A percentile compares a stretch with the other conserved stretches of the same genome.
These are phyloP conservation scores for Uropetala carovei DNA, from an alignment of 2,888 invertebrate genomes.

Conservation along the genomic window DNA sequence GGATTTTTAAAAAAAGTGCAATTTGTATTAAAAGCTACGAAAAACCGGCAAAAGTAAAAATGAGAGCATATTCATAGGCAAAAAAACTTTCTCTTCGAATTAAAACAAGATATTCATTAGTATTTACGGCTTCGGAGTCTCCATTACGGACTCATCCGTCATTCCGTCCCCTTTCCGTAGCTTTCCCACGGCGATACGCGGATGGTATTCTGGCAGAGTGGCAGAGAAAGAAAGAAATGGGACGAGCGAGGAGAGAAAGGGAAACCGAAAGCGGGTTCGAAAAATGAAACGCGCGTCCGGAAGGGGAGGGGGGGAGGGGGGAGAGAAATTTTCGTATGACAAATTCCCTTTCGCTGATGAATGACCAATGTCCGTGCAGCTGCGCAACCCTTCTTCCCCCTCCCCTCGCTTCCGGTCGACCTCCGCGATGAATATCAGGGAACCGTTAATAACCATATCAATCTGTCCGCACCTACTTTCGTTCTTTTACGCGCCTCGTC, in stretches of 20 bases:
- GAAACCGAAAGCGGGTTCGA: not conserved
- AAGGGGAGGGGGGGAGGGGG: too few species aligned
- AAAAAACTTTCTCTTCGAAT: too few species aligned
- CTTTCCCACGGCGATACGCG: not conserved
- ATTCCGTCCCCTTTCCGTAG: not conserved
- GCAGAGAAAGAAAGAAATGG: not conserved
- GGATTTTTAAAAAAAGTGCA: too few species aligned
- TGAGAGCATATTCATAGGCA: too few species aligned
- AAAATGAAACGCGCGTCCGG: not conserved
- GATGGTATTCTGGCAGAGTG: not conserved
- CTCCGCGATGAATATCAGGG: not conserved
- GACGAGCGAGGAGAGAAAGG: not conserved
- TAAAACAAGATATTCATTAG: too few species aligned
- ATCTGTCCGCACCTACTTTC: not conserved
- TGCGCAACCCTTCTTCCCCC: not conserved
- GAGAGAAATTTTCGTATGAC: slow-evolving; percentile 4
- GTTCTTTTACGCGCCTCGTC: not conserved
- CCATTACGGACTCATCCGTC: not conserved
- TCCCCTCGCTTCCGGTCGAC: too few species aligned
- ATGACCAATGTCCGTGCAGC: not conserved
- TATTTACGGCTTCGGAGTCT: not conserved
- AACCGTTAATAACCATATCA: not conserved
- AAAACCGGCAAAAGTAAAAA: too few species aligned
- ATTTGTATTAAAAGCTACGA: too few species aligned
- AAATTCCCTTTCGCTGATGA: slow-evolving; percentile 19